Evolutionary conservation across 2,113 vertebrate genomes (phyloP), one percentile per base, ranked within the genome.

Genomic region (Shinisaurus crocodilurus): DNA sequence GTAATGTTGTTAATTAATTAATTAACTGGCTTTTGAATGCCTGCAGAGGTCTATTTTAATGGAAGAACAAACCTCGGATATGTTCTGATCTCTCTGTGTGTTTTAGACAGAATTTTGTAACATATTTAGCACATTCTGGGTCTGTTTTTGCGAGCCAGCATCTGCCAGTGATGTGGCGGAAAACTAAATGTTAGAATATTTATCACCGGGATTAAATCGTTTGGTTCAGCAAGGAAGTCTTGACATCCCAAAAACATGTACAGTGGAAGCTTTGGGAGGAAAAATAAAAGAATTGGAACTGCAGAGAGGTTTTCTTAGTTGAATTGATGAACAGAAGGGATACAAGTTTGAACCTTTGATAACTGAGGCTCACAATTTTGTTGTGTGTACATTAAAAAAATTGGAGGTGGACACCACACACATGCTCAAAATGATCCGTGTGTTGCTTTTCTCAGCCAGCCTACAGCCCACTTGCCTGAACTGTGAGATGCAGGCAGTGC

Each of bases 181-280:
- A 40, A 93, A 92, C 89, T 80, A 82, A 94, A 92, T 27, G 86
- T 37, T 76, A 27, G 93, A 82, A 85, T 89, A 85, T 95, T 95
- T 96, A 92, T 92, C 90, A 70, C 32, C 6, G 80, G 65, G 87
- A 86, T 92, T 92, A 94, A 93, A 89, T 89, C 90, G 91, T 89
- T 91, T 93, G 83, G 93, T 86, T 93, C 89, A 94, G 85, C 89
- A 90, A 90, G 91, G 92, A 54, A 89, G 90, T 70, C 79, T 82
- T 91, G 89, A 81, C 80, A 40, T 63, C 82, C 72, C 29, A 50
- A 60, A 94, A 93, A 89, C 79, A 88, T 69, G 67, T 50, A 0
- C 89, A 92, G 92, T 90, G 92, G 93, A 93, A 92, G 93, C 91
- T 91, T 45, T 34, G 87, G 18, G 90, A 92, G 89, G 91, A 89